A percentile compares a stretch with the other conserved stretches of the same genome.
Evolutionary conservation across 1,140 invertebrate species (phyloP).

Genomic region (Centruroides vittatus): DNA sequence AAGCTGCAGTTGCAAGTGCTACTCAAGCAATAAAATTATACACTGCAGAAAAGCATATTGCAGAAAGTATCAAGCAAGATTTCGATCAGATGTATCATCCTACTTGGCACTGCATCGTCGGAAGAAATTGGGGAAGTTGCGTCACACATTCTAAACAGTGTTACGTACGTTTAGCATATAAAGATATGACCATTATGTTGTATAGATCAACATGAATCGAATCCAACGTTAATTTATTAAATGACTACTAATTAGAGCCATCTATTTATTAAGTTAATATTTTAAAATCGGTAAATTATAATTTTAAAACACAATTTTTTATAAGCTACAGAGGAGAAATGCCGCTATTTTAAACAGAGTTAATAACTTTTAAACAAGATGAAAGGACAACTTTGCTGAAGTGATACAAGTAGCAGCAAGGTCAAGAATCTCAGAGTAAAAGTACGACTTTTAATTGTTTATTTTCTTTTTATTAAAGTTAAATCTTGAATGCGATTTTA

Average conservation of each 20-base stretch:
- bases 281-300: too few relatives aligned
- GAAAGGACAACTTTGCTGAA: too few relatives aligned
- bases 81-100: constrained; percentile 21
- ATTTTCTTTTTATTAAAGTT: too few relatives aligned
- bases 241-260: neutral
- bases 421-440: too few relatives aligned
- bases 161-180: constrained; percentile 20
- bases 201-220: constrained; percentile 20
- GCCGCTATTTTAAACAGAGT: too few relatives aligned
- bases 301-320: too few relatives aligned
- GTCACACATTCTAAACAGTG: constrained; percentile 22
- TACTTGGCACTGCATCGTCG: constrained; percentile 24
- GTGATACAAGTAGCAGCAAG: too few relatives aligned
- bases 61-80: constrained; percentile 23
- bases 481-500: too few relatives aligned
- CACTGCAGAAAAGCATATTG: constrained; percentile 21
- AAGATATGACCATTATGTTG: constrained; percentile 21
- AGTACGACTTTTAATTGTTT: too few relatives aligned
- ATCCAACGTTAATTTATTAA: neutral
- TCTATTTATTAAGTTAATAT: too few relatives aligned
- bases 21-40: constrained; percentile 18
- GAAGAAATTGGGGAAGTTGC: constrained; percentile 22
- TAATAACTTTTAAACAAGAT: too few relatives aligned
- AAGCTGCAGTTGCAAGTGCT: constrained; percentile 17
- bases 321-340: too few relatives aligned